phyloP scores from a whole-genome alignment of 2,113 vertebrate genomes.

The Channa maculata region DNA sequence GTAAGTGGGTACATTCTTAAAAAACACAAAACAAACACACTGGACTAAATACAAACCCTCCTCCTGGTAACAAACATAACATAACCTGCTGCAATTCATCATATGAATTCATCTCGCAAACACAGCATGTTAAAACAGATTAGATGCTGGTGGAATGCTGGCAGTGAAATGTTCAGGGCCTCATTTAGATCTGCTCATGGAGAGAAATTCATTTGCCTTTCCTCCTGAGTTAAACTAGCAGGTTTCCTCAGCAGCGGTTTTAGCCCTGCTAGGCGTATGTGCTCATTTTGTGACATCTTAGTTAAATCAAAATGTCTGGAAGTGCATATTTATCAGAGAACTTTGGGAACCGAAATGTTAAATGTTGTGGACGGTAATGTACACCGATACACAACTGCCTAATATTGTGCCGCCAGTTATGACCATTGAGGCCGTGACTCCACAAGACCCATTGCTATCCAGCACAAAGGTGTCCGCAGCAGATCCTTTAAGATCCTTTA shows the following conservation, averaged over 20 bases:
- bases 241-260: constrained; percentile 25
- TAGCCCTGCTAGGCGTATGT: constrained; percentile 17
- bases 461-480: no score
- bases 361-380: background rate
- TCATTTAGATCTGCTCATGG: constrained; percentile 47
- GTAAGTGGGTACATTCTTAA: no score
- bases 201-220: constrained; percentile 35
- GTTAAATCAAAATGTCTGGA: constrained; percentile 34
- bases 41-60: constrained; percentile 1
- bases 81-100: constrained; percentile 44
- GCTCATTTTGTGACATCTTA: constrained; percentile 16
- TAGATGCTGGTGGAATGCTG: constrained; percentile 37
- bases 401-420: no score
- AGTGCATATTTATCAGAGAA: constrained; percentile 15
- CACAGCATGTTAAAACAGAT: constrained; percentile 48
- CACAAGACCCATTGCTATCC: no score
- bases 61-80: constrained; percentile 8
- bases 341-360: background rate
- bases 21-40: background rate
- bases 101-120: constrained; percentile 42
- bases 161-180: constrained; percentile 42
- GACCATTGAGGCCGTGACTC: no score
- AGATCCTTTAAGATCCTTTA: no score
- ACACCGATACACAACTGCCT: background rate
- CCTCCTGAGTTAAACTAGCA: constrained; percentile 21